Conservation (phyloP, 2,797 vertebrate genomes). For the Gobionotothen gibberifrons region DNA sequence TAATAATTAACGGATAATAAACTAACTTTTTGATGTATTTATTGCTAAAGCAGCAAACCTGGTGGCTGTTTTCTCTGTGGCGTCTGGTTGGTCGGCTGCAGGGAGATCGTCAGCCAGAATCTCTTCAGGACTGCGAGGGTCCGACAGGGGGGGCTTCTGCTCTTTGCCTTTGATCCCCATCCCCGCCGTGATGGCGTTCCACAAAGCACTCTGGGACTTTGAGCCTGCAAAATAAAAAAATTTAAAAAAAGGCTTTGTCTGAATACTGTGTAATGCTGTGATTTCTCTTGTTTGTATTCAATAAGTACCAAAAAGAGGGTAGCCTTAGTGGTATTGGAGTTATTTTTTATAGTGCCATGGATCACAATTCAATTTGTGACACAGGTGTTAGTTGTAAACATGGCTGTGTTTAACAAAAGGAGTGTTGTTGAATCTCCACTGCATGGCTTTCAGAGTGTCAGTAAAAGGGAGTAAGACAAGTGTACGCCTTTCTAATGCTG, state of each 20-base stretch:
- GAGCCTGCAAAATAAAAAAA: slow-evolving; percentile 83
- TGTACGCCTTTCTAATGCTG: slow-evolving; percentile 58
- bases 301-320: no score
- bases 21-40: not conserved
- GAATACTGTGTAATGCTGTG: no score
- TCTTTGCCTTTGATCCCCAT: slow-evolving; percentile 90
- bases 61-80: slow-evolving; percentile 93
- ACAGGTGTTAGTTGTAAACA: not conserved
- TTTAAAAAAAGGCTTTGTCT: not conserved
- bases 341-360: not conserved
- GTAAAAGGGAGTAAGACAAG: not conserved
- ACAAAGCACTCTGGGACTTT: slow-evolving; percentile 93
- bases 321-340: not conserved
- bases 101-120: slow-evolving; percentile 92
- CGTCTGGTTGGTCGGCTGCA: slow-evolving; percentile 89
- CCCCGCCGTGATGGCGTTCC: slow-evolving; percentile 90
- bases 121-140: slow-evolving; percentile 90
- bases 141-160: slow-evolving; percentile 81
- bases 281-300: no score
- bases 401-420: not conserved
- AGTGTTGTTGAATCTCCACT: not conserved
- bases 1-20: slow-evolving; percentile 12
- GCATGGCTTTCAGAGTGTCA: not conserved
- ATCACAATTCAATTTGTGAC: slow-evolving; percentile 2
- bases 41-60: slow-evolving; percentile 69